phyloP scores from a whole-genome alignment of 2,797 vertebrate genomes.

The Hylomyscus alleni region DNA sequence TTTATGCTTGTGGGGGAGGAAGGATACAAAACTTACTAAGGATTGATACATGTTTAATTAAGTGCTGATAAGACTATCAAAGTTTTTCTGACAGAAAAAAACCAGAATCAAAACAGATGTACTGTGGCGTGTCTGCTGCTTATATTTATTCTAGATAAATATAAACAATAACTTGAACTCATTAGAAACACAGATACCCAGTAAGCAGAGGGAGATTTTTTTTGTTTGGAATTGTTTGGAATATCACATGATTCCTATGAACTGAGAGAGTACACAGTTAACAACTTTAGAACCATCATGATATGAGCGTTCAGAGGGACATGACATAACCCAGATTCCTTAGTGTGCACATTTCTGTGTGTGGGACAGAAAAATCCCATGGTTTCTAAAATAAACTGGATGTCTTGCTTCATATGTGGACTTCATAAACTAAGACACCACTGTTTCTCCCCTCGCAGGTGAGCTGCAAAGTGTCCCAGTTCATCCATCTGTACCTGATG shows the following conservation, averaged over 20 bases:
- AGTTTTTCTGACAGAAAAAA: neutral
- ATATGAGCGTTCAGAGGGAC: neutral
- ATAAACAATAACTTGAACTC: neutral
- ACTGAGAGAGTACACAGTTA: neutral
- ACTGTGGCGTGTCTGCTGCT: neutral
- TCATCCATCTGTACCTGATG: slow-evolving; percentile 96
- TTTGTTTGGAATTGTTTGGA: neutral
- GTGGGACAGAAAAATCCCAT: neutral
- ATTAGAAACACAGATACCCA: neutral
- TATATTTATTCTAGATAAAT: neutral
- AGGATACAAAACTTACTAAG: slow-evolving; percentile 19
- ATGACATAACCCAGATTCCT: neutral
- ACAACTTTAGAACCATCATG: neutral
- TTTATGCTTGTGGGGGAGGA: neutral
- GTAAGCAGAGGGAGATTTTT: neutral
- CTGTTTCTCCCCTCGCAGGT: slow-evolving; percentile 88
- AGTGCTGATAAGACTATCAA: slow-evolving; percentile 9
- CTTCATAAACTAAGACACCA: neutral
- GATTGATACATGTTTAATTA: neutral
- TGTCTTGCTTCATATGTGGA: neutral
- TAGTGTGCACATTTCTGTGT: neutral
- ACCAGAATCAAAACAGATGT: neutral
- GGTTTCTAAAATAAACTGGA: neutral
- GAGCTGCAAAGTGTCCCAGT: slow-evolving; percentile 96
- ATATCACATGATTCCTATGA: neutral